Percentiles rank a stretch among this genome's conserved stretches.
phyloP scores from a whole-genome alignment of 2,797 vertebrate species.

The Rhincodon typus region DNA sequence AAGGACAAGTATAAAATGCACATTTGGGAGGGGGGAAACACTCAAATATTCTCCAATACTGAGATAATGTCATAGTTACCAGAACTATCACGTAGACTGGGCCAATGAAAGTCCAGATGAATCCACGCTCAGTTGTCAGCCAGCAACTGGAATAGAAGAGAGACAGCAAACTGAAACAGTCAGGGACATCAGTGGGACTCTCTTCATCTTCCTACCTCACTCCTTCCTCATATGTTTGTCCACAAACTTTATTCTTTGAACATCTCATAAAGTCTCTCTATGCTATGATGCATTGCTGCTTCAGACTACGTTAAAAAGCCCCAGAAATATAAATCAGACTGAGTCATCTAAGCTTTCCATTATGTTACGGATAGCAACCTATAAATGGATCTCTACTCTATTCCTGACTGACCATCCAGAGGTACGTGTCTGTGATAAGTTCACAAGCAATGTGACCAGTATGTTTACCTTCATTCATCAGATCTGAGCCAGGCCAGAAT shows the following conservation, averaged over 20 bases:
- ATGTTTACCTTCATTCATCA: no score
- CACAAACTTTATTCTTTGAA: background rate
- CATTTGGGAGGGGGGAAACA: background rate
- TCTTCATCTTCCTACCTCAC: background rate
- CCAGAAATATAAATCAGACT: background rate
- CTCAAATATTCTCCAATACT: no score
- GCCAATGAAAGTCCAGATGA: slow-evolving; percentile 28
- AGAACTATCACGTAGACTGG: background rate
- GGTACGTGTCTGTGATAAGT: background rate
- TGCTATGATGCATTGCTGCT: background rate
- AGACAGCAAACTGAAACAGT: background rate
- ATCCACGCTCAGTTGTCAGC: background rate
- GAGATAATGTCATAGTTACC: background rate
- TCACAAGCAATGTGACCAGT: background rate
- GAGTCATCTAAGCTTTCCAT: background rate
- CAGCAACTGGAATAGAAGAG: background rate
- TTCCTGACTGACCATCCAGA: background rate
- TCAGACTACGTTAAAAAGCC: background rate
- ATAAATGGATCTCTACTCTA: background rate
- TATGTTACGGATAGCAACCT: background rate
- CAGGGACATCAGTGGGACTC: background rate
- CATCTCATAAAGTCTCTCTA: background rate
- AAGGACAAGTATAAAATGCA: background rate
- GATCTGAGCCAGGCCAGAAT: background rate
- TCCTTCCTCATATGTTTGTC: background rate